Percentiles rank a stretch among this genome's conserved stretches.
Conservation (phyloP, 2,113 vertebrate genomes). For the Synchiropus splendidus region DNA sequence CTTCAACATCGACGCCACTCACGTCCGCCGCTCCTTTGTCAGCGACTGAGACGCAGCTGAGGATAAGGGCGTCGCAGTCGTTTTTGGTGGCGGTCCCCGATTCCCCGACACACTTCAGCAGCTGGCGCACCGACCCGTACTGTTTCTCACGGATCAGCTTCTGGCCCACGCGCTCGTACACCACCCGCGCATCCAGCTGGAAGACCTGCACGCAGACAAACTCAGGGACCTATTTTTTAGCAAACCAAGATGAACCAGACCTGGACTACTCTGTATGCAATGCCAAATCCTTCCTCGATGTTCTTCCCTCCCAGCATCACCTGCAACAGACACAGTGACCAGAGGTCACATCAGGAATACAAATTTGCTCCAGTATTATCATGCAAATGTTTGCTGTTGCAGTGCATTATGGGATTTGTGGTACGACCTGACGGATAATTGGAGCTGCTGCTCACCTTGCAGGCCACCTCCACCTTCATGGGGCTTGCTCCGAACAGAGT, state of each 20-base stretch:
- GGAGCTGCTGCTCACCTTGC: constrained; percentile 69
- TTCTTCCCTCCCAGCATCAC: constrained; percentile 97
- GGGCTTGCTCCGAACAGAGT: constrained; percentile 84
- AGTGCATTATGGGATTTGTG: background rate
- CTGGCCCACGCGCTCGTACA: constrained; percentile 81
- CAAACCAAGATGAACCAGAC: no score
- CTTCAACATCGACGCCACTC: constrained; percentile 22
- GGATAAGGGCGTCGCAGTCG: constrained; percentile 84
- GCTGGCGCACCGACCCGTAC: constrained; percentile 78
- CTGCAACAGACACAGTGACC: constrained; percentile 52
- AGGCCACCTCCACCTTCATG: constrained; percentile 91
- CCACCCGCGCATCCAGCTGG: constrained; percentile 81
- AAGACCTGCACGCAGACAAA: constrained; percentile 69
- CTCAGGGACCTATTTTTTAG: no score
- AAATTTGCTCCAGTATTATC: background rate
- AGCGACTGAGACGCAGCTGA: constrained; percentile 78
- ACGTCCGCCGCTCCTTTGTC: constrained; percentile 80
- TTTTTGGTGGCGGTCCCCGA: constrained; percentile 83
- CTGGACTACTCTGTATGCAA: constrained; percentile 95
- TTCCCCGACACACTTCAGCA: constrained; percentile 91
- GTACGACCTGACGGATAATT: no score
- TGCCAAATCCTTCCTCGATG: constrained; percentile 94
- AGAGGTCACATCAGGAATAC: background rate
- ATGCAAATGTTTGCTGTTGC: no score
- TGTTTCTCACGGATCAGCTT: constrained; percentile 76